Conservation (phyloP, 2,888 invertebrate species). For the Caenorhabditis virilis region DNA sequence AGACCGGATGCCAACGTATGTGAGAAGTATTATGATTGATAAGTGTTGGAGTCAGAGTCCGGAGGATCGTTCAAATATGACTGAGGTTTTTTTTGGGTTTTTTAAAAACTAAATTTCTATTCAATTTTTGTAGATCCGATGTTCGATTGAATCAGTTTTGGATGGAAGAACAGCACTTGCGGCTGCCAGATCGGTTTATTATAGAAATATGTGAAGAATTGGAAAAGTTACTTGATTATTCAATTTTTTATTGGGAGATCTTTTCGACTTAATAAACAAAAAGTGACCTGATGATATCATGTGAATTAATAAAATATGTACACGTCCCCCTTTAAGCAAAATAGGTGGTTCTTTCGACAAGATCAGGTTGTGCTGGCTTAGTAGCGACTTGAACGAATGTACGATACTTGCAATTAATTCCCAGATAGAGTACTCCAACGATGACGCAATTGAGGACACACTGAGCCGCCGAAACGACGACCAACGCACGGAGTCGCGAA, state of each 20-base stretch:
- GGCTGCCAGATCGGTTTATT: background rate
- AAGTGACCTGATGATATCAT: too few relatives aligned
- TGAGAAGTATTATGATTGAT: constrained; percentile 42
- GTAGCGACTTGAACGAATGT: constrained; percentile 41
- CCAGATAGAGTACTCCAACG: constrained; percentile 37
- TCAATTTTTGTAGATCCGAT: too few relatives aligned
- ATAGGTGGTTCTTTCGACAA: constrained; percentile 35
- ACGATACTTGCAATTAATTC: constrained; percentile 46
- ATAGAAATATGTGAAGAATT: background rate
- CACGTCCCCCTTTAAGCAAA: constrained; percentile 12
- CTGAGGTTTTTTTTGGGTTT: too few relatives aligned
- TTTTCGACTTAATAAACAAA: background rate
- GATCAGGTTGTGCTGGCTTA: constrained; percentile 21
- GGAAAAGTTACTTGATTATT: too few relatives aligned
- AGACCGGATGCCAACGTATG: constrained; percentile 48
- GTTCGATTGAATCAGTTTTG: constrained; percentile 23
- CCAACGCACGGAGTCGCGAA: constrained; percentile 27
- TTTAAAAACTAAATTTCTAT: too few relatives aligned
- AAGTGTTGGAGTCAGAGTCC: constrained; percentile 30
- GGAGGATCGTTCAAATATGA: constrained; percentile 35
- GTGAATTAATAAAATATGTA: too few relatives aligned
- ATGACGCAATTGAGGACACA: constrained; percentile 32
- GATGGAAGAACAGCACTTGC: constrained; percentile 14
- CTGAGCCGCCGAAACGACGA: constrained; percentile 30
- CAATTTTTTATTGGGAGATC: too few relatives aligned